These are phyloP conservation scores for Biston betularia DNA, from an alignment of 2,888 invertebrate species.

Conservation along the genomic window DNA sequence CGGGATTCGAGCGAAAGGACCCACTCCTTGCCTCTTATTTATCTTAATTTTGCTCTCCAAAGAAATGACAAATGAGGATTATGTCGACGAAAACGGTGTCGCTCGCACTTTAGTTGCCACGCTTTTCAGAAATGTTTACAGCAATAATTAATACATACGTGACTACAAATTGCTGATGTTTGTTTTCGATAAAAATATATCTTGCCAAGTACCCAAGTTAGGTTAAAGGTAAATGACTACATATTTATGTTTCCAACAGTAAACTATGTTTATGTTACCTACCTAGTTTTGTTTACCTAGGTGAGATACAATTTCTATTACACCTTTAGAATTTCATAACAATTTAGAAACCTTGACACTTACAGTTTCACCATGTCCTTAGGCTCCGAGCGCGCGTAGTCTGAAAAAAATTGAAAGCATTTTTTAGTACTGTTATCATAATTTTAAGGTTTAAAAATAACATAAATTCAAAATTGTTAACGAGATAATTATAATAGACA, in stretches of 20 bases:
- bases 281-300: neutral
- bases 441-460: too few relatives aligned
- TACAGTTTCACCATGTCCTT: too few relatives aligned
- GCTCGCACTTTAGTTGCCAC: slow-evolving; percentile 50
- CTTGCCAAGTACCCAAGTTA: neutral
- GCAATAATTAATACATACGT: slow-evolving; percentile 30
- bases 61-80: slow-evolving; percentile 78
- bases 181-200: slow-evolving; percentile 8
- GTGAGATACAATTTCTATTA: too few relatives aligned
- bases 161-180: slow-evolving; percentile 21
- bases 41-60: slow-evolving; percentile 79
- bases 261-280: neutral
- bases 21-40: slow-evolving; percentile 80
- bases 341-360: too few relatives aligned
- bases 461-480: too few relatives aligned
- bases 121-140: slow-evolving; percentile 50
- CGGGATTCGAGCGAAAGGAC: slow-evolving; percentile 73
- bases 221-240: neutral
- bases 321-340: too few relatives aligned
- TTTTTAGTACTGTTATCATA: too few relatives aligned
- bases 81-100: slow-evolving; percentile 65
- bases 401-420: too few relatives aligned
- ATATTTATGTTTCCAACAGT: neutral
- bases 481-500: too few relatives aligned
- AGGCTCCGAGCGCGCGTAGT: too few relatives aligned